Conservation (phyloP, 2,888 invertebrate genomes). For the Agriopis marginaria region DNA sequence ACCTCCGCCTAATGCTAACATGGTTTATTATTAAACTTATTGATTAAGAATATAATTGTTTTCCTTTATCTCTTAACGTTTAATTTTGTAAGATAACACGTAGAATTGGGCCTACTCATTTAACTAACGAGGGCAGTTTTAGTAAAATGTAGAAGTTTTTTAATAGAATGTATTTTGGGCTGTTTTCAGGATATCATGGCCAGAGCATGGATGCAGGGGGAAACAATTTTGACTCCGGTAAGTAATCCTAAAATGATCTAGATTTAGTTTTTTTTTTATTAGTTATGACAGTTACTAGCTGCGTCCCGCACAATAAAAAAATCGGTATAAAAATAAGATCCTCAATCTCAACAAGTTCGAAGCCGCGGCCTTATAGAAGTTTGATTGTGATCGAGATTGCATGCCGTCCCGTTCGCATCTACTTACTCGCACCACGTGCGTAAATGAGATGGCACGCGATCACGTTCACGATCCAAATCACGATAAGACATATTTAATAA, state of each 20-base stretch:
- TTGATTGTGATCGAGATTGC: too few relatives aligned
- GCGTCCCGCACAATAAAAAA: too few relatives aligned
- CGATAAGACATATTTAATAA: too few relatives aligned
- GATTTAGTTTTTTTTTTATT: neutral
- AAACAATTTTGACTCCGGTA: conserved; percentile 93
- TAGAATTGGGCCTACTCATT: neutral
- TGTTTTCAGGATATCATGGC: conserved; percentile 91
- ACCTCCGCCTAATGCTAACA: conserved; percentile 34
- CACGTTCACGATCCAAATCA: too few relatives aligned
- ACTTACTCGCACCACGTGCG: too few relatives aligned
- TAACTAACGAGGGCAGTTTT: neutral
- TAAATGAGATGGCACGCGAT: too few relatives aligned
- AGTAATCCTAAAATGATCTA: conserved; percentile 48
- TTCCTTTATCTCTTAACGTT: conserved; percentile 9
- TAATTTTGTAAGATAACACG: neutral
- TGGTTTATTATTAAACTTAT: conserved; percentile 26
- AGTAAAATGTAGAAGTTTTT: neutral
- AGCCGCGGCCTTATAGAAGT: too few relatives aligned
- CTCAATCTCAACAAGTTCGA: too few relatives aligned
- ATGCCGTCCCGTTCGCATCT: too few relatives aligned
- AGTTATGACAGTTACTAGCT: too few relatives aligned
- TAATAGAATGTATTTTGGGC: conserved; percentile 6
- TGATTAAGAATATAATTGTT: conserved; percentile 20
- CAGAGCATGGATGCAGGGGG: conserved; percentile 93
- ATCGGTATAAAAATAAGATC: too few relatives aligned